Percentiles rank a stretch among this genome's conserved stretches.
These are phyloP conservation scores for Platysternon megacephalum DNA, from an alignment of 2,113 vertebrate genomes.

Conservation along the genomic window DNA sequence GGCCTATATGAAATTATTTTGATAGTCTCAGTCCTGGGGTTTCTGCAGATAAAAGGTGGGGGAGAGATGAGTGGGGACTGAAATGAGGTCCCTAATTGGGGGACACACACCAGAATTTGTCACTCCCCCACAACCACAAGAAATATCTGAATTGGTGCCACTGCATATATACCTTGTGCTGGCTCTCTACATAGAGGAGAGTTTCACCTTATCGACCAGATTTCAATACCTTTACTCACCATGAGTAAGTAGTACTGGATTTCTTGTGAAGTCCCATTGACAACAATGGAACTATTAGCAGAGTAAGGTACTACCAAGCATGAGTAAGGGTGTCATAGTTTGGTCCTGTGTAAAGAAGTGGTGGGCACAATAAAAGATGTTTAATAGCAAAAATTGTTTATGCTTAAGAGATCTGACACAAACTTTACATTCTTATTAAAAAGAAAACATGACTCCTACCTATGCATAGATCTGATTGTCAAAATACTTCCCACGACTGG, in stretches of 20 bases:
- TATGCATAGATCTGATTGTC: conserved; percentile 34
- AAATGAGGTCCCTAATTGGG: background rate
- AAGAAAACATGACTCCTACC: conserved; percentile 33
- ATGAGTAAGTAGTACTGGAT: accelerated
- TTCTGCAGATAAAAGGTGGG: background rate
- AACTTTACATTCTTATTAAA: background rate
- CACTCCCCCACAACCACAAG: background rate
- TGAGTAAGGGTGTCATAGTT: background rate
- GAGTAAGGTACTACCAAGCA: background rate
- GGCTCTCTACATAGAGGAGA: accelerated
- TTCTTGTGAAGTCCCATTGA: background rate
- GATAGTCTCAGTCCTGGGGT: too few species aligned
- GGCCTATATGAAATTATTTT: background rate
- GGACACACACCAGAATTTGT: background rate
- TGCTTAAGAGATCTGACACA: accelerated
- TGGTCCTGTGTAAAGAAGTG: background rate
- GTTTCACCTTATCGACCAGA: background rate
- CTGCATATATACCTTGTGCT: accelerated
- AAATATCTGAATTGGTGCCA: background rate
- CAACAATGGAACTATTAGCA: background rate
- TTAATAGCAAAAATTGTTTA: background rate
- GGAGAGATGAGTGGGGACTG: background rate
- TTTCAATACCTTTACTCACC: background rate
- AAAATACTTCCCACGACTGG: conserved; percentile 57
- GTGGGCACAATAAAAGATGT: background rate